Percentiles rank a stretch among this genome's conserved stretches.
phyloP scores from a whole-genome alignment of 2,797 vertebrate genomes.

The Acomys russatus region DNA sequence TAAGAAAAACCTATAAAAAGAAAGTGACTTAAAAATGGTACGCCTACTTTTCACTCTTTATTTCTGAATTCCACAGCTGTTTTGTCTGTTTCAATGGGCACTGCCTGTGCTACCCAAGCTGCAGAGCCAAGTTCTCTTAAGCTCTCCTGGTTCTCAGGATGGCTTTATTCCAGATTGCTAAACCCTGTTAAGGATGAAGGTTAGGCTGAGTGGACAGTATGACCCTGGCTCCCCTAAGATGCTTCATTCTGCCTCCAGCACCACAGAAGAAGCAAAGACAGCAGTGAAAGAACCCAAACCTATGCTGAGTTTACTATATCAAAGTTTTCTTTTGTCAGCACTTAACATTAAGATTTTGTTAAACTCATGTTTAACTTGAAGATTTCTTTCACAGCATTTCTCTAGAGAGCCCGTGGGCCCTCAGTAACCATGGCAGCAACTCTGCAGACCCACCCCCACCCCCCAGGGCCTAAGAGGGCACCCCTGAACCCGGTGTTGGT shows the following conservation, averaged over 20 bases:
- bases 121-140: background rate
- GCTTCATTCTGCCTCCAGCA: background rate
- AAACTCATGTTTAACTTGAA: background rate
- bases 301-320: background rate
- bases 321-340: background rate
- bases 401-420: background rate
- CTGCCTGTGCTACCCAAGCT: rapidly evolving
- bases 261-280: background rate
- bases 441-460: too few relatives aligned
- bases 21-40: background rate
- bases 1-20: background rate
- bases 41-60: background rate
- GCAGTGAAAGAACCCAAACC: background rate
- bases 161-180: background rate
- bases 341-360: slow-evolving; percentile 12
- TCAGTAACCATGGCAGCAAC: background rate
- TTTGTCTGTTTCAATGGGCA: background rate
- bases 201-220: background rate
- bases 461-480: background rate
- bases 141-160: background rate
- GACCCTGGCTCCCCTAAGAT: background rate
- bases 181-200: background rate
- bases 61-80: background rate
- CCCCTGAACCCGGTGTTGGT: background rate
- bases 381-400: background rate